These are phyloP conservation scores for Sarcophilus harrisii DNA, from an alignment of 2,797 vertebrate species.

Conservation along the genomic window DNA sequence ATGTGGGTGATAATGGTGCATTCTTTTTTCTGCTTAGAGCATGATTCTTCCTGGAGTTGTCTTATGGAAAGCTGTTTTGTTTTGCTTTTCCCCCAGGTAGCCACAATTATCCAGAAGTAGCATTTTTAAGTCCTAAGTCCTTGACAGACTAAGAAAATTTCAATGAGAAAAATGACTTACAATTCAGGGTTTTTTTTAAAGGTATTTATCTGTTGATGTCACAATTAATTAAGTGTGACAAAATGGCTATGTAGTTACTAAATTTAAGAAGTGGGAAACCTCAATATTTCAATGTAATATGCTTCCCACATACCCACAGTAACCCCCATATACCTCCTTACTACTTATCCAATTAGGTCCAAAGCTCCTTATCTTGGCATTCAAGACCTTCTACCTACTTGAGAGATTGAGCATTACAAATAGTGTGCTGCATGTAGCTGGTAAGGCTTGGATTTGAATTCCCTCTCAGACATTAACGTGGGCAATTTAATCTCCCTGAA, in stretches of 20 bases:
- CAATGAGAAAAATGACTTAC: not conserved
- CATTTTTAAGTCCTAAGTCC: not conserved
- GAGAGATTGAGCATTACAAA: not conserved
- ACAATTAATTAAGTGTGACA: not conserved
- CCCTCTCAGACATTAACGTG: not conserved
- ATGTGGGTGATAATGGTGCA: not conserved
- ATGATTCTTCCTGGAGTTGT: not conserved
- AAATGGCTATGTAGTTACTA: not conserved
- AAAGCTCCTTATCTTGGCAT: not conserved
- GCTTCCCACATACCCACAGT: not conserved
- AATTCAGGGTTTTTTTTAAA: not conserved
- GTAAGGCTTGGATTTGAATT: not conserved
- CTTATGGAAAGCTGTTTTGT: not conserved
- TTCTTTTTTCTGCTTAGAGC: not conserved
- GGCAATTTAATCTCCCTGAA: not conserved
- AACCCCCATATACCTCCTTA: not conserved
- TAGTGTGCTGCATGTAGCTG: not conserved
- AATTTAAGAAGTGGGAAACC: not conserved
- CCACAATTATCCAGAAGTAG: not conserved
- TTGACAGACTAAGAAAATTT: not conserved
- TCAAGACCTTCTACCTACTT: not conserved
- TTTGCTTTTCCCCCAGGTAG: not conserved
- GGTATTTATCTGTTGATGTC: not conserved
- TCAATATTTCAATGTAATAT: not conserved
- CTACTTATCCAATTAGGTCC: not conserved